Evolutionary conservation across 2,888 invertebrate species (phyloP).

Genomic region (Stramonita haemastoma): DNA sequence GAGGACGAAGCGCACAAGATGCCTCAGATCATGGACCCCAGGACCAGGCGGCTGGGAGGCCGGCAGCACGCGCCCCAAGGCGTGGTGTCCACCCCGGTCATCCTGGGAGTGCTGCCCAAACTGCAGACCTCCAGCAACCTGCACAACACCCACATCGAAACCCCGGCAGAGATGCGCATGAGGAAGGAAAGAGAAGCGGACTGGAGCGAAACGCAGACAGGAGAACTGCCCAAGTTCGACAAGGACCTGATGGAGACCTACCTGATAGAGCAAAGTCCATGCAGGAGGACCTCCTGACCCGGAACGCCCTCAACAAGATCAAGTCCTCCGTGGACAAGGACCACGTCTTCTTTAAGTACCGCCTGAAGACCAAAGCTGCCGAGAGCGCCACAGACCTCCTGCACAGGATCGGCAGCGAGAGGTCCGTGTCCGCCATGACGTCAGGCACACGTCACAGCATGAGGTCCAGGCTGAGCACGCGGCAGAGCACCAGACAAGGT

Average conservation of each 20-base stretch:
- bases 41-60: conserved; percentile 18
- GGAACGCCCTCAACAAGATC: conserved; percentile 56
- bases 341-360: conserved; percentile 49
- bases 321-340: conserved; percentile 42
- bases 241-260: conserved; percentile 54
- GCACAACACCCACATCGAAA: conserved; percentile 25
- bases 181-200: conserved; percentile 32
- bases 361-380: conserved; percentile 44
- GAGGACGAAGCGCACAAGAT: conserved; percentile 8
- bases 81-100: conserved; percentile 16
- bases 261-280: conserved; percentile 54
- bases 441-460: not conserved
- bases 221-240: conserved; percentile 46
- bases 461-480: conserved; percentile 29
- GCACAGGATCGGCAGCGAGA: conserved; percentile 33
- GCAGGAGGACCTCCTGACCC: conserved; percentile 57
- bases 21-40: conserved; percentile 29
- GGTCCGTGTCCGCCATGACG: conserved; percentile 22
- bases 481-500: conserved; percentile 10
- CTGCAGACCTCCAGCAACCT: conserved; percentile 21
- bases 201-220: conserved; percentile 26
- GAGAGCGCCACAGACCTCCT: conserved; percentile 37
- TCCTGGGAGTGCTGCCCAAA: conserved; percentile 41
- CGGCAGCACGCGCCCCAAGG: conserved; percentile 5
- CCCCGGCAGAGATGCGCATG: conserved; percentile 22